These are phyloP conservation scores for Notolabrus celidotus DNA, from an alignment of 2,797 vertebrate species.

Conservation along the genomic window DNA sequence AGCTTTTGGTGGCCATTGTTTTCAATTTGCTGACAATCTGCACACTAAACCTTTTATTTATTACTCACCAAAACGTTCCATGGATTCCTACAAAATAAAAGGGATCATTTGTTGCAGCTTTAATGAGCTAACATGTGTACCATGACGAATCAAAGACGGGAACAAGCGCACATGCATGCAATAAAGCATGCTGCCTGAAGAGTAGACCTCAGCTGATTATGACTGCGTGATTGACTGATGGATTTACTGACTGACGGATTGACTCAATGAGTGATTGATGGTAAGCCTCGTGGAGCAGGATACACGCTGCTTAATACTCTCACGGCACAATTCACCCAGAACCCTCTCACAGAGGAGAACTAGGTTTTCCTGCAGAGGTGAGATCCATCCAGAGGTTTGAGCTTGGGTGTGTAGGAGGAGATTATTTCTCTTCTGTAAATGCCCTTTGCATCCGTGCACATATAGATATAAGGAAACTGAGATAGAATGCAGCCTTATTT, in stretches of 20 bases:
- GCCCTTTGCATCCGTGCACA: not conserved
- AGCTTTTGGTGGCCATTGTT: not conserved
- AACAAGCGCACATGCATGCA: not conserved
- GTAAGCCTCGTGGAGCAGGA: constrained; percentile 6
- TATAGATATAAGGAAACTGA: not conserved
- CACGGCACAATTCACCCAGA: not conserved
- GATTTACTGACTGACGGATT: constrained; percentile 29
- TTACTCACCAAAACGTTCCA: not conserved
- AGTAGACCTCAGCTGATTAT: constrained; percentile 31
- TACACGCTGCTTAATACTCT: too few relatives aligned
- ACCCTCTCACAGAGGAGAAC: not conserved
- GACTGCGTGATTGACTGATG: constrained; percentile 14
- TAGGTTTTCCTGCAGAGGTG: not conserved
- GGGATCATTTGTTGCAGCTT: not conserved
- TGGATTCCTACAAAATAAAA: not conserved
- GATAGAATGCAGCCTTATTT: not conserved
- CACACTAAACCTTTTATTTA: not conserved
- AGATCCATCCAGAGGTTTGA: constrained; percentile 1
- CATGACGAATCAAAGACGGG: not conserved
- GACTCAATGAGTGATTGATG: constrained; percentile 25
- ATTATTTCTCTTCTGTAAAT: not conserved
- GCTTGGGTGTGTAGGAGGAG: not conserved
- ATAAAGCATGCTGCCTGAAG: too few relatives aligned
- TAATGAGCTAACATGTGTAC: not conserved
- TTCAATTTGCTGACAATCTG: not conserved